Evolutionary conservation across 2,113 vertebrate species (phyloP), one percentile per base, ranked within the genome.

Genomic region (Salminus brasiliensis): DNA sequence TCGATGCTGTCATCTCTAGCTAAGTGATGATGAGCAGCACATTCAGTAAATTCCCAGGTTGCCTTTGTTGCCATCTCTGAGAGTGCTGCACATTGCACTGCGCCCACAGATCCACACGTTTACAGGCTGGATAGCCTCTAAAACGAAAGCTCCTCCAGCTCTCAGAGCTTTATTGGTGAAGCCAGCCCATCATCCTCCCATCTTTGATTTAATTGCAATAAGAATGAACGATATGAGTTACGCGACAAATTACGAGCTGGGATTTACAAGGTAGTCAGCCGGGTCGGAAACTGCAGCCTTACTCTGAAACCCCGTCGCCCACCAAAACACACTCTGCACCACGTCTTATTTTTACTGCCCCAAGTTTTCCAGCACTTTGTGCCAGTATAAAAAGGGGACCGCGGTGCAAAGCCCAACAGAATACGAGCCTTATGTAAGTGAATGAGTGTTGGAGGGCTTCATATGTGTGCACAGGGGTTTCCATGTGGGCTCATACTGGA

Each of bases 301-400:
- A 27, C 59, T 36, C 53, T 30, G 49, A 53, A 69, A 67, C 29
- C 34, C 10, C 21, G 43, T 43, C n/a, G 49, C 47, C 53, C 39
- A 49, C 34, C 25, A 75, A 70, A 66, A 69, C 43, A 73, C 45
- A 80, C 32, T 52, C 29, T 5, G 67, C 67, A 70, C 59, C 63
- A 63, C 49, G 9, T 68, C 65, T 36, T n/a, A 45, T 74, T 67
- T 39, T 74, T 32, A 76, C 53, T 68, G 52, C 45, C 59, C 41
- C 43, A 57, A 39, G 39, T 81, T 81, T 85, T 85, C 83, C 83
- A 79, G 52, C 55, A 53, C 30, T 43, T 63, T 16, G 9, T 55
- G 80, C 80, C 83, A 85, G 76, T 12, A 59, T 36, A 72, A 55
- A 80, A 76, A 72, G 5, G 16, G 34, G 36, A 63, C 67, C 78